phyloP scores from a whole-genome alignment of 2,797 vertebrate genomes.

The Triplophysa yarkandensis region DNA sequence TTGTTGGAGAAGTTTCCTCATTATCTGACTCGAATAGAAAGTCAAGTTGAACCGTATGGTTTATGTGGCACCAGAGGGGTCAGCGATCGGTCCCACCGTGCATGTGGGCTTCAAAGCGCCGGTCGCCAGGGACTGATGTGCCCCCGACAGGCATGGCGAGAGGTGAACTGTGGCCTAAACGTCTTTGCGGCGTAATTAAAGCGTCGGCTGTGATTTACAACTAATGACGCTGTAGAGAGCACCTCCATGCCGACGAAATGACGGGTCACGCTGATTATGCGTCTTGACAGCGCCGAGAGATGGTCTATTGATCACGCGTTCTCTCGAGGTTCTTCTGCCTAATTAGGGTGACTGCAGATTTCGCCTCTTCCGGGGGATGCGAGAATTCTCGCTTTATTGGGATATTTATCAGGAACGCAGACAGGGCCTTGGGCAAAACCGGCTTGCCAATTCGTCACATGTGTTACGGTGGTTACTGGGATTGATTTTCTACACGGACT shows the following conservation, averaged over 20 bases:
- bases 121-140: constrained; percentile 51
- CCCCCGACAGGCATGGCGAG: constrained; percentile 62
- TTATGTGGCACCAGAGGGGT: constrained; percentile 22
- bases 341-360: constrained; percentile 62
- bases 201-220: neutral
- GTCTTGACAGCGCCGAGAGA: constrained; percentile 61
- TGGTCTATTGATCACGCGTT: constrained; percentile 64
- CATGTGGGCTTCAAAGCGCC: constrained; percentile 63
- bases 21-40: constrained; percentile 3
- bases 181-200: constrained; percentile 37
- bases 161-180: constrained; percentile 41
- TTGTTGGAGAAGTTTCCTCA: constrained; percentile 42
- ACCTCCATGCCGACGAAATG: constrained; percentile 58
- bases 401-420: constrained; percentile 61
- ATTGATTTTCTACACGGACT: neutral
- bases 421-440: constrained; percentile 48
- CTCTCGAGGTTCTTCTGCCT: constrained; percentile 54
- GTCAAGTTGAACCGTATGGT: neutral
- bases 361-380: constrained; percentile 46
- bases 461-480: constrained; percentile 5
- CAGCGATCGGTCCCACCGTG: constrained; percentile 5
- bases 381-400: constrained; percentile 52
- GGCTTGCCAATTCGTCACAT: constrained; percentile 59
- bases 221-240: constrained; percentile 33
- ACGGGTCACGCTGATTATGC: constrained; percentile 64